A percentile compares a stretch with the other conserved stretches of the same genome.
Conservation (phyloP, 2,888 invertebrate genomes). For the Stegana nigrithorax region DNA sequence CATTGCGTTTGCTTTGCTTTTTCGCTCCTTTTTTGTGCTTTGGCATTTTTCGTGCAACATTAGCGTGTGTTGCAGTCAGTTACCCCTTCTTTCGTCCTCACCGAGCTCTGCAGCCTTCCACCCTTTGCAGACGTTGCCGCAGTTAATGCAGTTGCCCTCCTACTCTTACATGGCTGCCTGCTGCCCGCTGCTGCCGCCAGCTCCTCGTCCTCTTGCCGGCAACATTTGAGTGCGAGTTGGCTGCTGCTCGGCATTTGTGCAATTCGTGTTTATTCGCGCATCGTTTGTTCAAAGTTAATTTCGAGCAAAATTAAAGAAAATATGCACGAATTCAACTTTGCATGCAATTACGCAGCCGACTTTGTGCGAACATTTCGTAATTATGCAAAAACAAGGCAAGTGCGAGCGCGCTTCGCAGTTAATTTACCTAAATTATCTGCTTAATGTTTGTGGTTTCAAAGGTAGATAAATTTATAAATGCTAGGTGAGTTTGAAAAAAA, state of each 20-base stretch:
- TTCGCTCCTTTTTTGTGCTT: background rate
- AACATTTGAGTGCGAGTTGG: background rate
- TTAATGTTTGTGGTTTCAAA: too few species aligned
- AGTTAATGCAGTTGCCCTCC: background rate
- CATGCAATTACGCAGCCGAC: constrained; percentile 4
- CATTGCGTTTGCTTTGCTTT: background rate
- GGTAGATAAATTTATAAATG: background rate
- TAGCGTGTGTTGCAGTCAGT: background rate
- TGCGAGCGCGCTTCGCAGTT: background rate
- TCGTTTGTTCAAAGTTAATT: constrained; percentile 46
- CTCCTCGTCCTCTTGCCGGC: too few species aligned
- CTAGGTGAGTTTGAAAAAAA: background rate
- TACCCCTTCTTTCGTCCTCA: too few species aligned
- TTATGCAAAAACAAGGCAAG: background rate
- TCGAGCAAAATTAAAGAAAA: constrained; percentile 53
- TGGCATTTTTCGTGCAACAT: background rate
- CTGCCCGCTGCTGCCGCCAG: too few species aligned
- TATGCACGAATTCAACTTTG: constrained; percentile 12
- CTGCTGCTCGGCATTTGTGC: background rate
- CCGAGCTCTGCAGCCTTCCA: too few species aligned
- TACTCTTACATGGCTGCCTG: too few species aligned
- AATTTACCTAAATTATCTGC: too few species aligned
- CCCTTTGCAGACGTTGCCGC: background rate
- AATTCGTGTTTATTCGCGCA: too few species aligned
- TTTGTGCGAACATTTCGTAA: background rate